Evolutionary conservation across 2,113 vertebrate species (phyloP).

Genomic region (Dinomys branickii): DNA sequence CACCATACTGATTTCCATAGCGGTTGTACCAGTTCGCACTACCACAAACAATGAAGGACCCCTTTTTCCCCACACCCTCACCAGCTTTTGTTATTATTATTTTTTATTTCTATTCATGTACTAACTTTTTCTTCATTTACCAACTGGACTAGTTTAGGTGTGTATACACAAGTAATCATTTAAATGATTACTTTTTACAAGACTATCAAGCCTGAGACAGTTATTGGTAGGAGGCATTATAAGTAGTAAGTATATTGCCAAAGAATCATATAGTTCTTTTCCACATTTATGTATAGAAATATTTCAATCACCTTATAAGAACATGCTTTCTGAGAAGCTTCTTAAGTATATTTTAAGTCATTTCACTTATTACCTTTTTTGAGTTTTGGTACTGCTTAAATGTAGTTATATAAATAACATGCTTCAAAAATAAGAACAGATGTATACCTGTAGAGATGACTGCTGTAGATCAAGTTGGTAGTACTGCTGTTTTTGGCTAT

Average conservation of each 20-base stretch:
- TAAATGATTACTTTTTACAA: conserved; percentile 76
- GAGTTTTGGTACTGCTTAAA: conserved; percentile 68
- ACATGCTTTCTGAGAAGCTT: conserved; percentile 49
- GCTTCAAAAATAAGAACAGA: too few relatives aligned
- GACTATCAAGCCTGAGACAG: conserved; percentile 69
- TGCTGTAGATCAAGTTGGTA: too few relatives aligned
- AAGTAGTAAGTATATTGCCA: conserved; percentile 53
- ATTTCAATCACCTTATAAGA: conserved; percentile 31
- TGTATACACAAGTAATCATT: conserved; percentile 71
- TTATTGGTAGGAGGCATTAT: conserved; percentile 65
- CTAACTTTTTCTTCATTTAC: conserved; percentile 61
- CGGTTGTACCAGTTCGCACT: neutral
- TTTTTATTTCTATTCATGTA: neutral
- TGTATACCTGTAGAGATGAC: too few relatives aligned
- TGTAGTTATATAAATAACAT: conserved; percentile 63
- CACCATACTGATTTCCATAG: neutral
- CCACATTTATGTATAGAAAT: conserved; percentile 63
- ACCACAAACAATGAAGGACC: neutral
- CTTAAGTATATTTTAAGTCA: conserved; percentile 59
- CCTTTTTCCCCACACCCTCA: neutral
- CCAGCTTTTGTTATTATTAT: neutral
- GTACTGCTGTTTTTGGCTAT: too few relatives aligned
- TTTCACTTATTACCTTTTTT: conserved; percentile 49
- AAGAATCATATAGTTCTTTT: conserved; percentile 50
- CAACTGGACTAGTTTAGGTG: conserved; percentile 75